Conservation (phyloP, 2,113 vertebrate species). For the Hypocryptadius cinnamomeus region DNA sequence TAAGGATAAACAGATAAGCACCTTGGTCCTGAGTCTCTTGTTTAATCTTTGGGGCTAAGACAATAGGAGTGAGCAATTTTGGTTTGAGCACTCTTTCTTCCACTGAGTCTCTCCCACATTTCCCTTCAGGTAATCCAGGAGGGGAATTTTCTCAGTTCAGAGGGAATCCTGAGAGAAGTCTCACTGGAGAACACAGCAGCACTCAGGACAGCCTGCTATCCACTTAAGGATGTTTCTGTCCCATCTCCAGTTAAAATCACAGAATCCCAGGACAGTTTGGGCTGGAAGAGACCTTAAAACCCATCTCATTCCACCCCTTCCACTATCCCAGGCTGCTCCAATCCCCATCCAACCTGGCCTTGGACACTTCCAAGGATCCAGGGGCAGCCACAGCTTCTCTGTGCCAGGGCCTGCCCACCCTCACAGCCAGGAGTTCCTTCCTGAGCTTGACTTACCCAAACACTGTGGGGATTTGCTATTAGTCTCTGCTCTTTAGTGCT, state of each 20-base stretch:
- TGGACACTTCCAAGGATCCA: background rate
- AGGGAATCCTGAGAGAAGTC: background rate
- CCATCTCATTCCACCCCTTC: accelerated
- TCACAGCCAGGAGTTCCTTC: background rate
- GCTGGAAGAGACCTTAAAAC: background rate
- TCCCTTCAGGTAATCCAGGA: background rate
- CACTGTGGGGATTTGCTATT: background rate
- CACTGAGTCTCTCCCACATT: background rate
- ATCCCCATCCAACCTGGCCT: accelerated
- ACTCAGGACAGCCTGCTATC: background rate
- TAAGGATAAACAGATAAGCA: background rate
- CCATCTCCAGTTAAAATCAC: background rate
- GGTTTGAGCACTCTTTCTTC: background rate
- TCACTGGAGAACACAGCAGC: background rate
- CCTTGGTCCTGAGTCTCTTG: background rate
- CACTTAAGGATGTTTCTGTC: background rate
- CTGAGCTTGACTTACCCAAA: background rate
- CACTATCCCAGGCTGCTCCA: background rate
- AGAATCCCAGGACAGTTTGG: background rate
- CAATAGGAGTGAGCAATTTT: background rate
- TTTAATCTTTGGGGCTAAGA: background rate
- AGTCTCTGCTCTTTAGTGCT: background rate
- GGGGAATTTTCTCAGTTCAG: background rate
- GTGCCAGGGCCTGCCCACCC: background rate
- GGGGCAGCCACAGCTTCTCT: background rate